Percentiles rank a stretch among this genome's conserved stretches.
These are phyloP conservation scores for Oreotrochilus melanogaster DNA, from an alignment of 2,113 vertebrate genomes.

Conservation along the genomic window DNA sequence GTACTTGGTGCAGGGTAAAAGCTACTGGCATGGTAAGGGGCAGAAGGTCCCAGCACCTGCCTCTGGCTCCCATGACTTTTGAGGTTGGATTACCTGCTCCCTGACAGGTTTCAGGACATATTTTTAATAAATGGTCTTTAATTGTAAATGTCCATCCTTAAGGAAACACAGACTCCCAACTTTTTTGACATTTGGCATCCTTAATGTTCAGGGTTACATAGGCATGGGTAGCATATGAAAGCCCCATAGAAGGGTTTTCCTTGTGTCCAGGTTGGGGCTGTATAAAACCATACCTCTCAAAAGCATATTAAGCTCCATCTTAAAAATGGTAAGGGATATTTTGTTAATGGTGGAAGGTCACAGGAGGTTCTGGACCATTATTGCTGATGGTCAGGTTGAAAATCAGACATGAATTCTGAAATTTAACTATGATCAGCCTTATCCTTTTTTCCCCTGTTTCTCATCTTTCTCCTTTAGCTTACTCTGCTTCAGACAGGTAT, in stretches of 20 bases:
- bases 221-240: neutral
- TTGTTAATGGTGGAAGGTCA: neutral
- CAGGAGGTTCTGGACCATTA: neutral
- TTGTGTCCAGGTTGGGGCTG: neutral
- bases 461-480: neutral
- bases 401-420: neutral
- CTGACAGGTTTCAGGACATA: neutral
- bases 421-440: neutral
- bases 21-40: fast-evolving
- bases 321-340: neutral
- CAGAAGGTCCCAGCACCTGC: neutral
- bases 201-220: neutral
- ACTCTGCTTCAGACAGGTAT: neutral
- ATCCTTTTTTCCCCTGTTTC: neutral
- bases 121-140: neutral
- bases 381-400: neutral
- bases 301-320: neutral
- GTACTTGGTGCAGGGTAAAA: fast-evolving
- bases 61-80: neutral
- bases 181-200: neutral
- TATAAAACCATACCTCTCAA: neutral
- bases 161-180: neutral
- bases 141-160: neutral
- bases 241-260: neutral
- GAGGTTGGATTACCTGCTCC: neutral